Base-by-base conservation (phyloP, 1,140 invertebrate genomes). In the Hestina assimilis region DNA sequence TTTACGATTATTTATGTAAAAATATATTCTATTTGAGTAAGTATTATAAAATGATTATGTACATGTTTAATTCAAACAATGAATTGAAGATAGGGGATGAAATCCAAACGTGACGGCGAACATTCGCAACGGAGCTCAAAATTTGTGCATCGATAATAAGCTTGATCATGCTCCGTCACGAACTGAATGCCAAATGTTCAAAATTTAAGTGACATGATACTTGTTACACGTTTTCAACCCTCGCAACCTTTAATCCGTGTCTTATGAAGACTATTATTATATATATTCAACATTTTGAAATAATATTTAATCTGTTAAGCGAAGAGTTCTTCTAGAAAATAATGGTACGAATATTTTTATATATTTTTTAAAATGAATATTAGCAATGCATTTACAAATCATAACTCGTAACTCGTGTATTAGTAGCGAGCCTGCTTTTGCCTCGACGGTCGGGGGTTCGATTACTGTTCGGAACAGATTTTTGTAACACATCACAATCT, bases 151-250 rank as follows among this genome's bases (percentile, higher is more conserved):
- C 62, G 28, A 52, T 84, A 85, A 87, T 87, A 85, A 80, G 84
- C 81, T 68, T 80, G 69, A 87, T 87, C 76, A 87, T 87, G 82
- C 76, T 55, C 45, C 43, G 63, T 63, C 84, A 87, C 84, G 84
- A 63, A 66, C 59, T 65, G 72, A 79, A 75, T 80, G 75, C 68
- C 76, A 75, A 83, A 83, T 83, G 73, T 76, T 71, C 66, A 50
- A 78, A 79, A 77, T 79, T 81, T 74, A 72, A 80, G 67, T 78
- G 66, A 57, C 62, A 59, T 69, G 68, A 63, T 42, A 63, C 56
- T 74, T 59, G 69, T 69, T 73, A 79, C 67, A 69, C 63, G 64
- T 71, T 63, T 61, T 23, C 54, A 52, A 41, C 53, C 45, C 47
- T 46, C 47, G 40, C 26, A 35, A 56, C 56, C 42, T 47, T 50